Conservation (phyloP, 2,113 vertebrate genomes). For the Peromyscus leucopus region DNA sequence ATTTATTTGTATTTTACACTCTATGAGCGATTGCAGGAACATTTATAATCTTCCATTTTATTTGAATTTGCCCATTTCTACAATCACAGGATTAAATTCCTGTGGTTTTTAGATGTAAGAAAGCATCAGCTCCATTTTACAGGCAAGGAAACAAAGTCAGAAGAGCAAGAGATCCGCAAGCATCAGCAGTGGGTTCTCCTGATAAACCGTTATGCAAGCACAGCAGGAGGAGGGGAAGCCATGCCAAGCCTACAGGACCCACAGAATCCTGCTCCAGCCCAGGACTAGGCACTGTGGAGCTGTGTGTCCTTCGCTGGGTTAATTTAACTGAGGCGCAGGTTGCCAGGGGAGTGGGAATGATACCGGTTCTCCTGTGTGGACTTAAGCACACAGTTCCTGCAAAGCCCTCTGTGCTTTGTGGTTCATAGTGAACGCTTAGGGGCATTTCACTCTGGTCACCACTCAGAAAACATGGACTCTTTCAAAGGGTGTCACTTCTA, state of each 20-base stretch:
- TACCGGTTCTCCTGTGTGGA: not conserved
- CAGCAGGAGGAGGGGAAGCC: not conserved
- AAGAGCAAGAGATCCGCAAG: not conserved
- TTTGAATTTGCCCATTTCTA: not conserved
- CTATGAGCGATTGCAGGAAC: not conserved
- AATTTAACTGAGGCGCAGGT: not conserved
- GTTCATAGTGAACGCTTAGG: too few relatives aligned
- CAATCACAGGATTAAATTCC: not conserved
- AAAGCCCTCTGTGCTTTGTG: too few relatives aligned
- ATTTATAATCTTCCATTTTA: not conserved
- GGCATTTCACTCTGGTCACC: not conserved
- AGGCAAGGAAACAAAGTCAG: not conserved
- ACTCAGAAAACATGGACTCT: too few relatives aligned
- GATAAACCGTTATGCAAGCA: rapidly evolving
- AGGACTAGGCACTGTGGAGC: not conserved
- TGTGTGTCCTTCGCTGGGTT: not conserved
- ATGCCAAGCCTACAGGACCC: not conserved
- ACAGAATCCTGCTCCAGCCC: rapidly evolving
- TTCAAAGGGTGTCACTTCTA: not conserved
- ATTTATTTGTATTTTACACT: not conserved
- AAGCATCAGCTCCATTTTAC: not conserved
- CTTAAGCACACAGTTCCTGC: not conserved
- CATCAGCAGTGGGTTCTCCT: not conserved
- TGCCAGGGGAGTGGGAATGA: not conserved
- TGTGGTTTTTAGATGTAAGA: not conserved